A percentile compares a stretch with the other conserved stretches of the same genome.
Conservation (phyloP, 2,113 vertebrate species). For the Tachysurus fulvidraco region DNA sequence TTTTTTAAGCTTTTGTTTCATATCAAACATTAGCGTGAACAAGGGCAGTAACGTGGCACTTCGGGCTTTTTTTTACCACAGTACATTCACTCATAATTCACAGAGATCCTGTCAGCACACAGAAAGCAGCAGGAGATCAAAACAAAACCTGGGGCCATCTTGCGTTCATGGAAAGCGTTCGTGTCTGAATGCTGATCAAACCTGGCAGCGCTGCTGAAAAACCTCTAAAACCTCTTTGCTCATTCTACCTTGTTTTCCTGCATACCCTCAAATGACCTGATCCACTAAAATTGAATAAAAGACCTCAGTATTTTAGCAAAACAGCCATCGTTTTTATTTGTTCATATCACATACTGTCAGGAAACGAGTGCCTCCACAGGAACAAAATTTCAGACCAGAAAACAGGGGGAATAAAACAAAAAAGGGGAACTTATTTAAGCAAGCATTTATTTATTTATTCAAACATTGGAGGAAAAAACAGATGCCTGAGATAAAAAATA, state of each 20-base stretch:
- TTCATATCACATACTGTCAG: too few species aligned
- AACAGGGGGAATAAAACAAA: too few species aligned
- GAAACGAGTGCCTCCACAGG: too few species aligned
- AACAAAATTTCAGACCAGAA: too few species aligned
- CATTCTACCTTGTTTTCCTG: background rate
- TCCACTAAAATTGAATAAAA: background rate
- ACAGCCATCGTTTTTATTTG: slow-evolving; percentile 28
- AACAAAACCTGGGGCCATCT: slow-evolving; percentile 53
- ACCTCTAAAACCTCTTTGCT: slow-evolving; percentile 13
- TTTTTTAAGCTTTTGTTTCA: slow-evolving; percentile 20
- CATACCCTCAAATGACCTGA: background rate
- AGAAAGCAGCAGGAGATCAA: slow-evolving; percentile 53
- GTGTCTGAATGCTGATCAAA: slow-evolving; percentile 21
- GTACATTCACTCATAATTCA: slow-evolving; percentile 37
- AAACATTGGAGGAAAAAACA: too few species aligned
- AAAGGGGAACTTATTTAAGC: too few species aligned
- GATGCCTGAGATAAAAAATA: too few species aligned
- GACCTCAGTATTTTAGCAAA: slow-evolving; percentile 22
- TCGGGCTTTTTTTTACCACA: slow-evolving; percentile 11
- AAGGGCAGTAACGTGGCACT: slow-evolving; percentile 1
- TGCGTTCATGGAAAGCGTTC: slow-evolving; percentile 27
- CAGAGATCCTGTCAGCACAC: slow-evolving; percentile 52
- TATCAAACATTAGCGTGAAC: slow-evolving; percentile 16
- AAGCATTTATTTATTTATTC: too few species aligned
- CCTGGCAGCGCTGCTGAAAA: slow-evolving; percentile 34